These are phyloP conservation scores for Pelagia noctiluca DNA, from an alignment of 30 jellyfish, hydroid and myxozoan species.

Conservation along the genomic window DNA sequence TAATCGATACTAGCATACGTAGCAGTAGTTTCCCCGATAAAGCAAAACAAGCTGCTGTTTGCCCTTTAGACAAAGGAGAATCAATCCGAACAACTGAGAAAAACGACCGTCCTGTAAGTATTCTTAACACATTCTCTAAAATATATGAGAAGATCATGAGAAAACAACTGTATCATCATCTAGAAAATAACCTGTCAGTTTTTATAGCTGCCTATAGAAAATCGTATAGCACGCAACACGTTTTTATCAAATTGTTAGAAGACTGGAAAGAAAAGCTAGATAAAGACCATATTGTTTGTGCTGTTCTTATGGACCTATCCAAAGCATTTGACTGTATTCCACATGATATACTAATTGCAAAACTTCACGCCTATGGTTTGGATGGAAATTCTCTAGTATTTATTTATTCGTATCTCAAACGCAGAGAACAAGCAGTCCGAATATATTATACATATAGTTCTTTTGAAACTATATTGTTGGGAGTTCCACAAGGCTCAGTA, in stretches of 20 bases:
- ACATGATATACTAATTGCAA: neutral
- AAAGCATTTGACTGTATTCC: neutral
- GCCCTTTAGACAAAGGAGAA: constrained; percentile 36
- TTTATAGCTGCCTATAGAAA: neutral
- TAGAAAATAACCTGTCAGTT: neutral
- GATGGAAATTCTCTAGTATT: neutral
- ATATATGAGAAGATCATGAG: constrained; percentile 3
- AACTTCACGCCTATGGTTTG: too few relatives aligned
- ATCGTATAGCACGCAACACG: neutral
- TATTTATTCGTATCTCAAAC: too few relatives aligned
- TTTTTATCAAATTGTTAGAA: neutral
- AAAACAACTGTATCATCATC: neutral
- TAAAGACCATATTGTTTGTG: neutral
- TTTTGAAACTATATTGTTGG: too few relatives aligned
- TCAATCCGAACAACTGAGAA: neutral
- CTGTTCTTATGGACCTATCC: constrained; percentile 2
- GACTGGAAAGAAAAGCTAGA: neutral
- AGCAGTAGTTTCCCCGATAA: constrained; percentile 13
- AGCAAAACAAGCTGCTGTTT: constrained; percentile 34
- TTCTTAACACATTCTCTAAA: constrained; percentile 24
- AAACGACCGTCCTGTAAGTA: constrained; percentile 30
- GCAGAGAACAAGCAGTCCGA: too few relatives aligned
- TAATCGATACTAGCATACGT: constrained; percentile 20
- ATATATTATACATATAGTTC: too few relatives aligned
- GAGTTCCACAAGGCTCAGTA: too few relatives aligned